Base-by-base conservation (phyloP, 2,113 vertebrate genomes). In the Thalassoma bifasciatum region DNA sequence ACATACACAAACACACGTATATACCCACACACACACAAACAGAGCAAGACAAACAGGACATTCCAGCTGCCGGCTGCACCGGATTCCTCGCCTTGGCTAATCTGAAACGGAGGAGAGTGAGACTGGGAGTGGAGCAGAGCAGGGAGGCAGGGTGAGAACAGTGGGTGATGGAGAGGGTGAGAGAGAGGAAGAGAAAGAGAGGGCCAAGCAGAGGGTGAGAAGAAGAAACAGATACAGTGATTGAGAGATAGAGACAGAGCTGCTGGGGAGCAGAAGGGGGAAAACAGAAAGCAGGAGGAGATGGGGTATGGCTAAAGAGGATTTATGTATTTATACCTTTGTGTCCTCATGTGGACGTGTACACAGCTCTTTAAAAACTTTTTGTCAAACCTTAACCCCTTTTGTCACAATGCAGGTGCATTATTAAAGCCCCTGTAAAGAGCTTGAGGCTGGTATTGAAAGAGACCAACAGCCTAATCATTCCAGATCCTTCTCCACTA, bases 31-130 rank as follows among this genome's bases (percentile, higher is more conserved):
- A 58, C 63, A 84, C n/a, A n/a, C n/a, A n/a, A n/a, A n/a, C n/a
- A n/a, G n/a, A n/a, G n/a, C n/a, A n/a, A n/a, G 75, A 80, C 75
- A 94, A 95, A 95, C 94, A 94, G 94, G 93, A 94, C 93, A 94
- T 95, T 95, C 94, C 93, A 93, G 93, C 92, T 93, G 92, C 91
- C 82, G 91, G 93, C 91, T 90, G 91, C 92, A 90, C 87, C 86
- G 90, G 93, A 93, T 93, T 93, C 93, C 92, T 92, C 88, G 85
- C 90, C 85, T 86, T 85, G 77, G 90, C 89, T 90, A 91, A 93
- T 93, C 92, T 87, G 90, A 89, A 90, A 91, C 82, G 87, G 86
- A 92, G 90, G 86, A 92, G 90, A 91, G 89, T 86, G 88, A 90
- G 91, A 90, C 84, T 84, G 89, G 81, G 87, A 87, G 91, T 82